Evolutionary conservation across 2,113 vertebrate species (phyloP).

Genomic region (Chauna torquata): DNA sequence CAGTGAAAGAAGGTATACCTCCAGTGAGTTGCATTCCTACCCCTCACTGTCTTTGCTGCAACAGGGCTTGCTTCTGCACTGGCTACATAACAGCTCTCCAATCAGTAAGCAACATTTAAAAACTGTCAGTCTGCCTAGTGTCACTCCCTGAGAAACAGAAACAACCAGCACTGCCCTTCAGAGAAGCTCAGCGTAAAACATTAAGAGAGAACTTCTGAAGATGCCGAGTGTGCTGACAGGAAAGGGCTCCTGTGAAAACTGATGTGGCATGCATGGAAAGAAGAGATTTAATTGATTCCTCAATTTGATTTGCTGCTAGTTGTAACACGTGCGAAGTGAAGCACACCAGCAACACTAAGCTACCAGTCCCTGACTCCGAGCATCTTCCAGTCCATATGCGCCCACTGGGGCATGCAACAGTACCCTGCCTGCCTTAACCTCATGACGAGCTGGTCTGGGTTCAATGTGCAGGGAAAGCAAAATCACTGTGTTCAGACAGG

Average conservation of each 20-base stretch:
- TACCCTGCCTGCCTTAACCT: background rate
- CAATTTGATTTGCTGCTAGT: background rate
- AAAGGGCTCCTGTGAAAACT: background rate
- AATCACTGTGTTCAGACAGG: background rate
- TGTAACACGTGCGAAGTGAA: background rate
- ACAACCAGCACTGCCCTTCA: background rate
- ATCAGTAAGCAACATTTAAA: background rate
- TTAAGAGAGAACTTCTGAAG: background rate
- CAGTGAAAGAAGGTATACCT: background rate
- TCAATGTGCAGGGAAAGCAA: background rate
- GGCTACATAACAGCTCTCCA: background rate
- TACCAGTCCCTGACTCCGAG: background rate
- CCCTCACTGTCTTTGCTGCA: background rate
- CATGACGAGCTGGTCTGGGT: background rate
- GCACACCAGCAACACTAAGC: accelerated
- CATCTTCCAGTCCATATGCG: background rate
- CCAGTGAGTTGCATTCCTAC: background rate
- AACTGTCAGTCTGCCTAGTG: background rate
- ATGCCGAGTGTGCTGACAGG: background rate
- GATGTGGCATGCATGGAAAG: background rate
- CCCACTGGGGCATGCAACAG: background rate
- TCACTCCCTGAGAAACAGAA: background rate
- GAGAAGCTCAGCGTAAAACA: background rate
- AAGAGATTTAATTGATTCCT: background rate
- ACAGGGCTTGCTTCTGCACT: background rate